These are phyloP conservation scores for Mus spretus DNA, from an alignment of 2,797 vertebrate genomes.

Conservation along the genomic window DNA sequence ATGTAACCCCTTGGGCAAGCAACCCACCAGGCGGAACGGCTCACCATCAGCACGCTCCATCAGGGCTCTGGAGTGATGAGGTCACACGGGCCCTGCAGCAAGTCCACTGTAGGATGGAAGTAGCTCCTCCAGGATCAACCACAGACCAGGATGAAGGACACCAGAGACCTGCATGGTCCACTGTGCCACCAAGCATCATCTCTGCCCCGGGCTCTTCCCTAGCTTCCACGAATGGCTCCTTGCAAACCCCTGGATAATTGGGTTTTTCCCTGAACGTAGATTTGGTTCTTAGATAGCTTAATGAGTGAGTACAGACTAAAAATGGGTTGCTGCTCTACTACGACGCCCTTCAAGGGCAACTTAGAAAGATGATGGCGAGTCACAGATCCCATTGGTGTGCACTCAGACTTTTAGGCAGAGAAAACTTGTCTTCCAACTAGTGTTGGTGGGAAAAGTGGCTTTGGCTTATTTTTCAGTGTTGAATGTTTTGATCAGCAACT, in stretches of 20 bases:
- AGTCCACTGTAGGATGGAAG: neutral
- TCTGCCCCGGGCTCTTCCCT: neutral
- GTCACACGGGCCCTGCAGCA: neutral
- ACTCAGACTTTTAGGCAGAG: neutral
- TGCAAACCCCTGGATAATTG: neutral
- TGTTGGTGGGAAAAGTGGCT: neutral
- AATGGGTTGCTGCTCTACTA: neutral
- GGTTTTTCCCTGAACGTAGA: neutral
- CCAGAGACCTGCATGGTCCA: neutral
- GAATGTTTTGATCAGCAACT: neutral
- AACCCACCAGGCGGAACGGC: neutral
- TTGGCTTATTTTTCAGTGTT: neutral
- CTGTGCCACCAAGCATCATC: neutral
- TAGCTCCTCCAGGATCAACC: neutral
- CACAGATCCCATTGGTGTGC: neutral
- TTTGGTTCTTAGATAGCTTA: neutral
- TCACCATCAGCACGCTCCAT: neutral
- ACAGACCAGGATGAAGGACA: neutral
- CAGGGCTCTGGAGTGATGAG: neutral
- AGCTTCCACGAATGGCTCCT: neutral
- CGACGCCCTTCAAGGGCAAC: neutral
- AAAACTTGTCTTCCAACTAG: neutral
- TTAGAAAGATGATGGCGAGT: neutral
- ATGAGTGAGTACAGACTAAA: neutral
- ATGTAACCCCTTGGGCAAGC: neutral